A percentile compares a stretch with the other conserved stretches of the same genome.
Evolutionary conservation across 30 jellyfish, hydroid and myxozoan species (phyloP).

Genomic region (Cassiopea xamachana): DNA sequence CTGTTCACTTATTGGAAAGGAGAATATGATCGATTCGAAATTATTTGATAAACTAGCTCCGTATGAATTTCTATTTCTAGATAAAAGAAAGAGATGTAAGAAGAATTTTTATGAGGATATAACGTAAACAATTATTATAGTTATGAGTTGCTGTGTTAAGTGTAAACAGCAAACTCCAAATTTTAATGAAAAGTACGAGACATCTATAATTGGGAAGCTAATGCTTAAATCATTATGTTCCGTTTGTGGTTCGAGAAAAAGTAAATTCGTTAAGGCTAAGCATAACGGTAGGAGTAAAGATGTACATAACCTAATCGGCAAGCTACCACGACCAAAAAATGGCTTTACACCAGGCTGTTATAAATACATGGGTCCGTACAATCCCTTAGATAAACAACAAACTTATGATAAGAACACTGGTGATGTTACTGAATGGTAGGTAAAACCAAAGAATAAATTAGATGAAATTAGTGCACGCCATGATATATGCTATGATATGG

Average conservation of each 20-base stretch:
- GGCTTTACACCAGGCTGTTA: no score
- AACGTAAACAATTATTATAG: slow-evolving; percentile 24
- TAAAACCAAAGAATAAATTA: no score
- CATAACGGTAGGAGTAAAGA: no score
- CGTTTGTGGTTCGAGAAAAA: slow-evolving; percentile 10
- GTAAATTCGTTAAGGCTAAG: neutral
- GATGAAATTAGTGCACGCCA: no score
- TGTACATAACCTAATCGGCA: no score
- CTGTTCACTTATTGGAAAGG: slow-evolving; percentile 48
- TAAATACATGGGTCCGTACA: no score
- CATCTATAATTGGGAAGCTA: slow-evolving; percentile 31
- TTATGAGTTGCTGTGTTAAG: slow-evolving; percentile 45
- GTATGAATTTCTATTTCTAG: slow-evolving; percentile 38
- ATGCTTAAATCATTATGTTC: slow-evolving; percentile 47
- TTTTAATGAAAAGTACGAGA: slow-evolving; percentile 25
- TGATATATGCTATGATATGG: no score
- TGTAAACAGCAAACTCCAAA: slow-evolving; percentile 34
- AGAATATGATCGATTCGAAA: slow-evolving; percentile 41
- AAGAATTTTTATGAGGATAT: slow-evolving; percentile 38
- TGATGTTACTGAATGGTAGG: no score
- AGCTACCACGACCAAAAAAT: no score
- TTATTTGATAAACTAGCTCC: slow-evolving; percentile 47
- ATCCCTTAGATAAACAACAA: no score
- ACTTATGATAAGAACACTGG: no score
- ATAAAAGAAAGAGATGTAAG: slow-evolving; percentile 24